phyloP scores from a whole-genome alignment of 2,888 invertebrate species.

The Drosophila affinis region DNA sequence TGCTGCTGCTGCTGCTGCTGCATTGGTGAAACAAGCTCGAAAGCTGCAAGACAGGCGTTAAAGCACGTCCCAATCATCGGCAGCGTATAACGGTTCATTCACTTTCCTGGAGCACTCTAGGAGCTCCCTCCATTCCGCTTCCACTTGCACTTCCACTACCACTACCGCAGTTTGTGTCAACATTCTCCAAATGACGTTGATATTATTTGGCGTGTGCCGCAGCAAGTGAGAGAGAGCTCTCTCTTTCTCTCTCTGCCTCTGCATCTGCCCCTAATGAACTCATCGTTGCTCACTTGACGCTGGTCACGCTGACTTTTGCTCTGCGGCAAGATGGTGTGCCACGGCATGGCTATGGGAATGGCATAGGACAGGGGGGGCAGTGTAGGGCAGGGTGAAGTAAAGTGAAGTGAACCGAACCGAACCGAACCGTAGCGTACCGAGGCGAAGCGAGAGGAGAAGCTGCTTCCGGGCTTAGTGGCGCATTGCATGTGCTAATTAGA shows the following conservation, averaged over 20 bases:
- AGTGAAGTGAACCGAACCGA: not conserved
- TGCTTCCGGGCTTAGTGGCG: conserved; percentile 53
- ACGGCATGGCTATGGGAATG: too few relatives aligned
- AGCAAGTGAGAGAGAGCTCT: conserved; percentile 36
- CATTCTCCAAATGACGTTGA: conserved; percentile 68
- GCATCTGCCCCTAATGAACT: conserved; percentile 9
- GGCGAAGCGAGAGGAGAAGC: conserved; percentile 21
- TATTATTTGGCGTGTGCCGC: conserved; percentile 70
- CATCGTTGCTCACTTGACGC: not conserved
- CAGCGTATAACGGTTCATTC: conserved; percentile 60
- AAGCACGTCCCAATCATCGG: conserved; percentile 62
- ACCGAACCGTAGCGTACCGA: not conserved
- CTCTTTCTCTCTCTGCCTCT: not conserved
- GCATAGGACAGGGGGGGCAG: not conserved
- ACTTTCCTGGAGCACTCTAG: conserved; percentile 37
- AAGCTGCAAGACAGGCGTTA: conserved; percentile 74
- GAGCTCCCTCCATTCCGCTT: not conserved
- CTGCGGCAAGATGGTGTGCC: conserved; percentile 11
- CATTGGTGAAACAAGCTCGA: conserved; percentile 72
- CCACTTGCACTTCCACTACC: not conserved
- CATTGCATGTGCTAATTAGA: conserved; percentile 74
- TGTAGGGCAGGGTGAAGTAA: not conserved
- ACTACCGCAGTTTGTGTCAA: conserved; percentile 65
- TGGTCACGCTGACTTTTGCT: conserved; percentile 37
- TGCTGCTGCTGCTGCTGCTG: conserved; percentile 45